Conservation (phyloP, 2,113 vertebrate genomes). For the Larimichthys polyactis region DNA sequence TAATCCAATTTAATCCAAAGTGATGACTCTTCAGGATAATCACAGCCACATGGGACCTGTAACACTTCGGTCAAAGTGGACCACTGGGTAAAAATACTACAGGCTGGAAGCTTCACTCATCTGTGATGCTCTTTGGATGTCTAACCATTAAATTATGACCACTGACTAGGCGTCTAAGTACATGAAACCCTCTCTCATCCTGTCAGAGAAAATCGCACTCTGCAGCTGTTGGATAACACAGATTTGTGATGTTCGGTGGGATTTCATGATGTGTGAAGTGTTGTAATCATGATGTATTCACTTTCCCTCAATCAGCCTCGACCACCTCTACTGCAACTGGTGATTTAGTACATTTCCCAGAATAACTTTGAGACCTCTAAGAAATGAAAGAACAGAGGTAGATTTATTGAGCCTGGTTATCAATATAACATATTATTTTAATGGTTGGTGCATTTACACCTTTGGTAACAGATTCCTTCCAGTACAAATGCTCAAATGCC, state of each 20-base stretch:
- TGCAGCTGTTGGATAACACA: slow-evolving; percentile 11
- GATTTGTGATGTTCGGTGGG: slow-evolving; percentile 8
- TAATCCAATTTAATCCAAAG: slow-evolving; percentile 16
- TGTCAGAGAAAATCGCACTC: slow-evolving; percentile 31
- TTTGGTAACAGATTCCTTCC: neutral
- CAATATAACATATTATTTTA: neutral
- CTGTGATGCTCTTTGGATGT: slow-evolving; percentile 8
- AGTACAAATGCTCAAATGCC: neutral
- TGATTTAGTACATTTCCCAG: slow-evolving; percentile 20
- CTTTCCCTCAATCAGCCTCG: slow-evolving; percentile 38
- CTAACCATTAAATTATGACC: slow-evolving; percentile 35
- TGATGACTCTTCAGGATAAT: neutral
- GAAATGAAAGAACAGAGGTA: neutral
- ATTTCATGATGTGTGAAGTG: slow-evolving; percentile 28
- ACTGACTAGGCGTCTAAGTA: neutral
- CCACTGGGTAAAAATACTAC: neutral
- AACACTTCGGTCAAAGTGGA: neutral
- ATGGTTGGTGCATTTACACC: neutral
- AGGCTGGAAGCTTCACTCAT: neutral
- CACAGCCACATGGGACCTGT: neutral
- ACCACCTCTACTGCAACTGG: slow-evolving; percentile 3
- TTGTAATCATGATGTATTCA: slow-evolving; percentile 28
- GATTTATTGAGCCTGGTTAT: neutral
- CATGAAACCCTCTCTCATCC: slow-evolving; percentile 14
- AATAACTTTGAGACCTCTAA: neutral